Percentiles rank a stretch among this genome's conserved stretches.
phyloP scores from a whole-genome alignment of 2,888 invertebrate species.

The Hydrotaea cyrtoneurina region DNA sequence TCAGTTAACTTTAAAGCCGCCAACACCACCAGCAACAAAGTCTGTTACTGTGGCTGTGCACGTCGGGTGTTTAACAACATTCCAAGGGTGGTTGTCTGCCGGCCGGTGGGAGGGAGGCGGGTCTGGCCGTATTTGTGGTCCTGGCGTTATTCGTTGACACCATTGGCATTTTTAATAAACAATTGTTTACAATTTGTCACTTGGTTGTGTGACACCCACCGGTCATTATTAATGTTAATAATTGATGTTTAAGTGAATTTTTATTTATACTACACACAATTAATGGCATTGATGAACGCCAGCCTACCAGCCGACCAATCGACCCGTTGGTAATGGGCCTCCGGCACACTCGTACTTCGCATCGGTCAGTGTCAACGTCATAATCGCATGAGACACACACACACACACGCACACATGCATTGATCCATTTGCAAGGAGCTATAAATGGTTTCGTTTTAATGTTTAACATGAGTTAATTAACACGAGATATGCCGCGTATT shows the following conservation, averaged over 20 bases:
- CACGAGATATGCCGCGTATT: not conserved
- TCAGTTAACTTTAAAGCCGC: slow-evolving; percentile 1
- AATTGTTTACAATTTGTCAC: slow-evolving; percentile 51
- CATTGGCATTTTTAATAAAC: not conserved
- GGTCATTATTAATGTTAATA: slow-evolving; percentile 39
- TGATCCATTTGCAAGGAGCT: not conserved
- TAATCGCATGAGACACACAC: not conserved
- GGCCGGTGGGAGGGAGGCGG: not conserved
- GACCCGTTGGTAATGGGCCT: not conserved
- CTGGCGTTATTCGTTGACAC: not conserved
- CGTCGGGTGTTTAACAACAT: too few species aligned
- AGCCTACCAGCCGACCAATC: not conserved
- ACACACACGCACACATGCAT: not conserved
- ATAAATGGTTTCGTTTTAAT: not conserved
- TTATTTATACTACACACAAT: slow-evolving; percentile 25
- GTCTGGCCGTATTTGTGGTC: not conserved
- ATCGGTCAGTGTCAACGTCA: not conserved
- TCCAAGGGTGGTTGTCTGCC: not conserved
- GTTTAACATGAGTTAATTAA: slow-evolving; percentile 21
- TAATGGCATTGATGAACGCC: slow-evolving; percentile 21
- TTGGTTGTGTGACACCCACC: slow-evolving; percentile 46
- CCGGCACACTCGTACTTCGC: not conserved
- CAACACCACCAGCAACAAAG: too few species aligned
- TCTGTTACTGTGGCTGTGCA: too few species aligned
- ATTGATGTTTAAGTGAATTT: slow-evolving; percentile 53